These are phyloP conservation scores for Gymnothorax javanicus DNA, from an alignment of 2,797 vertebrate species.

Conservation along the genomic window DNA sequence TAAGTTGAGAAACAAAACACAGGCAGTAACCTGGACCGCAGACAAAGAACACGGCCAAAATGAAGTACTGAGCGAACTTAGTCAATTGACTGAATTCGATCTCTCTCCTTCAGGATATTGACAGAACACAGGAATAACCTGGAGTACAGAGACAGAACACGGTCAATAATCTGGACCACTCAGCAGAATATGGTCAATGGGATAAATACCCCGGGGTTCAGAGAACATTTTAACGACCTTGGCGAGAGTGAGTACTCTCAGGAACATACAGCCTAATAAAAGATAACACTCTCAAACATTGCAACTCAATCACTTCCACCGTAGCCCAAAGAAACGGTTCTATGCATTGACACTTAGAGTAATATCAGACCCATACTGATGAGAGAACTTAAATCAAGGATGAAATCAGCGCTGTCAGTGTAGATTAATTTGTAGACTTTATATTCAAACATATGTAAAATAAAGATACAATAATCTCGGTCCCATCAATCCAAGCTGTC, in stretches of 20 bases:
- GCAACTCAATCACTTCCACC: background rate
- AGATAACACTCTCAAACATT: background rate
- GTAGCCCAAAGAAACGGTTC: background rate
- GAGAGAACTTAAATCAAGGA: background rate
- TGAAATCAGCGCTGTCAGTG: background rate
- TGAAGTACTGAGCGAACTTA: background rate
- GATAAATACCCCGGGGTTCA: background rate
- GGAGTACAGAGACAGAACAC: background rate
- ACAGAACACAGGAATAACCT: background rate
- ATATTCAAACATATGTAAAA: constrained; percentile 3
- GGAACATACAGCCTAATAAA: background rate
- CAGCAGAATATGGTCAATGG: background rate
- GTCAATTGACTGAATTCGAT: background rate
- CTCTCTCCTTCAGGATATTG: no score
- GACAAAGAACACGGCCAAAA: background rate
- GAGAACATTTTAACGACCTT: background rate
- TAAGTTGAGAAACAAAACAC: background rate
- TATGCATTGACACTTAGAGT: background rate
- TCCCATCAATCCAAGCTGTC: background rate
- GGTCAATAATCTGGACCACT: background rate
- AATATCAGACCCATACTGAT: background rate
- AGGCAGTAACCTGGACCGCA: background rate
- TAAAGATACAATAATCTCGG: background rate
- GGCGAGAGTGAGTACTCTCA: background rate
- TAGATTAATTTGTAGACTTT: background rate